Percentiles rank a stretch among this genome's conserved stretches.
phyloP scores from a whole-genome alignment of 1,140 invertebrate genomes.

The Melipona quadrifasciata region DNA sequence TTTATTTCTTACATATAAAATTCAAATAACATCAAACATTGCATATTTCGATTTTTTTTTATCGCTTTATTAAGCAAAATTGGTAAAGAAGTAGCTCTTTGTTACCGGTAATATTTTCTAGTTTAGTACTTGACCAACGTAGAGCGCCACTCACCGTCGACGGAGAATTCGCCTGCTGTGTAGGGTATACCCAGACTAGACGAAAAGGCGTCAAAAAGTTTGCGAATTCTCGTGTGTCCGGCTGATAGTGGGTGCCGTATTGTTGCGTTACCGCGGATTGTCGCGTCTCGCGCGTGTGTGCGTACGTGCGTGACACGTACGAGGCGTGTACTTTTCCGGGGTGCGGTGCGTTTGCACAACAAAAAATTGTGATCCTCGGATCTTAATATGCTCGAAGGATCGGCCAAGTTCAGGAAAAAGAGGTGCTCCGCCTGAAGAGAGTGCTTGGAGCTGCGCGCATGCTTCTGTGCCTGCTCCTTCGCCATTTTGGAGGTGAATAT shows the following conservation, averaged over 20 bases:
- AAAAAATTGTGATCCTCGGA: conserved; percentile 43
- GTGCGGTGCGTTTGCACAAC: conserved; percentile 63
- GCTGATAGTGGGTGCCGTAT: conserved; percentile 53
- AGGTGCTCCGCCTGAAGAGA: conserved; percentile 63
- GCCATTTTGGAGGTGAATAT: conserved; percentile 81
- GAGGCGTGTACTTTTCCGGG: conserved; percentile 76
- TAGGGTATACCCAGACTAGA: conserved; percentile 34
- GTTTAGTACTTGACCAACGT: conserved; percentile 41
- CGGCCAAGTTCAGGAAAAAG: conserved; percentile 62
- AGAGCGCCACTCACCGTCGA: conserved; percentile 50
- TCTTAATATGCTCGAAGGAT: conserved; percentile 70
- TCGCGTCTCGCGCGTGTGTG: conserved; percentile 58
- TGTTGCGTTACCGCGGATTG: conserved; percentile 53
- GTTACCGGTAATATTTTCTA: conserved; percentile 28
- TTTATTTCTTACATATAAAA: neutral
- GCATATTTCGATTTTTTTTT: neutral
- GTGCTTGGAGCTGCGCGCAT: conserved; percentile 71
- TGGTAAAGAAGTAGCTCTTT: conserved; percentile 16
- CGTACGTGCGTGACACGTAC: conserved; percentile 66
- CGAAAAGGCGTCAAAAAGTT: conserved; percentile 65
- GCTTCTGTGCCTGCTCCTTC: conserved; percentile 73
- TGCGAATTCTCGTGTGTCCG: conserved; percentile 62
- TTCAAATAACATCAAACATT: neutral
- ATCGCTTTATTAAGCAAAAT: neutral
- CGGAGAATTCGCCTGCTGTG: conserved; percentile 38